These are phyloP conservation scores for Limonius californicus DNA, from an alignment of 1,140 invertebrate genomes.

Conservation along the genomic window DNA sequence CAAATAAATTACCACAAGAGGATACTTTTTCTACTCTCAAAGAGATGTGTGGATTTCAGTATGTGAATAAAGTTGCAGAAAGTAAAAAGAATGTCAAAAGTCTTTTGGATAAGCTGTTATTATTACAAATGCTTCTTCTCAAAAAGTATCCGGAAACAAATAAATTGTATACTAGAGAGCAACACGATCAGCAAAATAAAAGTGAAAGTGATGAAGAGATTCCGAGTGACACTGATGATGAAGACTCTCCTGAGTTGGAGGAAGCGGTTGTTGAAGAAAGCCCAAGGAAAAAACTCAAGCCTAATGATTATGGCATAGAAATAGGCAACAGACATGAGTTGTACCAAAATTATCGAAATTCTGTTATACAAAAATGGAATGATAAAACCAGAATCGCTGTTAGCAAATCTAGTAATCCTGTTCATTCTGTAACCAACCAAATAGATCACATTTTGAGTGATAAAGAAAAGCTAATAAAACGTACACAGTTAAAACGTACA, in stretches of 20 bases:
- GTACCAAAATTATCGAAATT: constrained; percentile 70
- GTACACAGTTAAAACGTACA: constrained; percentile 77
- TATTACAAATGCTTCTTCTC: constrained; percentile 58
- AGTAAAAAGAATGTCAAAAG: constrained; percentile 51
- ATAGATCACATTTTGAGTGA: constrained; percentile 82
- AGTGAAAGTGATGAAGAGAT: constrained; percentile 53
- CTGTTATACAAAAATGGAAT: constrained; percentile 86
- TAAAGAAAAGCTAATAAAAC: constrained; percentile 68
- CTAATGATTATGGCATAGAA: constrained; percentile 59
- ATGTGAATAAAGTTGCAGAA: constrained; percentile 51
- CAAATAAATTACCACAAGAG: constrained; percentile 73
- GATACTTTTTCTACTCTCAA: constrained; percentile 50
- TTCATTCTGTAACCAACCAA: constrained; percentile 78
- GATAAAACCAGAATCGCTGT: constrained; percentile 78
- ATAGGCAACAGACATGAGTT: constrained; percentile 60
- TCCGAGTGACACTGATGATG: constrained; percentile 50
- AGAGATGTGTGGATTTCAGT: constrained; percentile 49
- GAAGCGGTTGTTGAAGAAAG: constrained; percentile 38
- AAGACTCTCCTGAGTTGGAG: constrained; percentile 27
- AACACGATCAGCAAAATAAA: constrained; percentile 32
- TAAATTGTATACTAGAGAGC: constrained; percentile 36
- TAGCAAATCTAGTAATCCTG: constrained; percentile 55
- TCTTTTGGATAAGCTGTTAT: constrained; percentile 62
- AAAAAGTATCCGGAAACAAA: constrained; percentile 65
- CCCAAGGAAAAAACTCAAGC: constrained; percentile 55